phyloP scores from a whole-genome alignment of 2,888 invertebrate genomes.

The Dinocampus coccinellae region DNA sequence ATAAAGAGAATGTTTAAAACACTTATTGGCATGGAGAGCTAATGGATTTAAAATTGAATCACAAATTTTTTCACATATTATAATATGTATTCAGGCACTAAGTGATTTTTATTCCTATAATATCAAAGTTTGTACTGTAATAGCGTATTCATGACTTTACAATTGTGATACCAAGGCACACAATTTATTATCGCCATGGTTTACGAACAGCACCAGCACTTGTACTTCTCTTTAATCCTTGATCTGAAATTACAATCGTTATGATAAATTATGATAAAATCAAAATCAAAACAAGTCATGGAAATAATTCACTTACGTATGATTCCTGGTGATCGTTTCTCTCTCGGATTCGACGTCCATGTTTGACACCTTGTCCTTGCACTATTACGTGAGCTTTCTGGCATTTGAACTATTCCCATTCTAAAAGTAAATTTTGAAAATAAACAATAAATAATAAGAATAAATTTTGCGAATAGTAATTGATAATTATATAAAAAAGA shows the following conservation, averaged over 20 bases:
- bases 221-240: conserved; percentile 65
- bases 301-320: conserved; percentile 53
- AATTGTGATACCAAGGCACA: conserved; percentile 48
- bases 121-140: conserved; percentile 46
- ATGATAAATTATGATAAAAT: background rate
- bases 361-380: conserved; percentile 65
- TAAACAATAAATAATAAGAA: conserved; percentile 21
- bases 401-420: conserved; percentile 53
- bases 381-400: conserved; percentile 48
- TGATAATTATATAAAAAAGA: too few species aligned
- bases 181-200: conserved; percentile 62
- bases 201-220: conserved; percentile 66
- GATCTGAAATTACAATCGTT: conserved; percentile 55
- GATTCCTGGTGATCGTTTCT: conserved; percentile 58
- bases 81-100: conserved; percentile 41
- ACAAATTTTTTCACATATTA: background rate
- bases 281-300: conserved; percentile 1
- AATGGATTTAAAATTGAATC: background rate
- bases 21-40: background rate
- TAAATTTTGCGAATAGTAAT: too few species aligned
- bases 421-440: conserved; percentile 44
- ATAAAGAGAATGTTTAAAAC: background rate
- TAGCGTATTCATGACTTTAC: conserved; percentile 29
- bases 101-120: conserved; percentile 23
- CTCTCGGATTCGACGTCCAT: conserved; percentile 64